phyloP scores from a whole-genome alignment of 2,888 invertebrate genomes.

The Xanthorhoe spadicearia region DNA sequence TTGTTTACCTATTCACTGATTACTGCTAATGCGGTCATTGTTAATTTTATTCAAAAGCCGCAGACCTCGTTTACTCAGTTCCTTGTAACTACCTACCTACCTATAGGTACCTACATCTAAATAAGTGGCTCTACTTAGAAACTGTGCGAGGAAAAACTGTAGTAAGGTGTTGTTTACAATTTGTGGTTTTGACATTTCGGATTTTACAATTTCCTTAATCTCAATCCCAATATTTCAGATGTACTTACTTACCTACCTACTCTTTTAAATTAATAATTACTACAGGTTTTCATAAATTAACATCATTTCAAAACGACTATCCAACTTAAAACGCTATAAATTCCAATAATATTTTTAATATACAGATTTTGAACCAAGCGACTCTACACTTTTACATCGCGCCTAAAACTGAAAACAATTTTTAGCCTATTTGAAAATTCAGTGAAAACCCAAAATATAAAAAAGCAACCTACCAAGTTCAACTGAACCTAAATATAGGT shows the following conservation, averaged over 20 bases:
- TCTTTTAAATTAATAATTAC: not conserved
- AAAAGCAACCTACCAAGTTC: not conserved
- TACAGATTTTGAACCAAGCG: no score
- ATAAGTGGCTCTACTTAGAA: not conserved
- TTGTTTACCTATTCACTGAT: slow-evolving; percentile 17
- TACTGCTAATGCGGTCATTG: slow-evolving; percentile 14
- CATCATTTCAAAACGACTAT: no score
- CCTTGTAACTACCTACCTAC: slow-evolving; percentile 3
- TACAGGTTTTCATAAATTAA: not conserved
- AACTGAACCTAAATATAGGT: not conserved
- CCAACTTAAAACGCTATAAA: no score
- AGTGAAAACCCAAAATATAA: no score
- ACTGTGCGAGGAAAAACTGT: not conserved
- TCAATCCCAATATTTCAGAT: not conserved
- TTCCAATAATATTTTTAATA: no score
- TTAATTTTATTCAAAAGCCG: slow-evolving; percentile 29
- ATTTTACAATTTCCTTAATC: slow-evolving; percentile 1
- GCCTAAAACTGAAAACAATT: no score
- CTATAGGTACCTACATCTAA: not conserved
- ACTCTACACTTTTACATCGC: no score
- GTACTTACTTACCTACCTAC: not conserved
- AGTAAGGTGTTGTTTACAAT: not conserved
- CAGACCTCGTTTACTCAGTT: slow-evolving; percentile 16
- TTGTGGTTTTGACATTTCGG: not conserved
- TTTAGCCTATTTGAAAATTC: no score